phyloP scores from a whole-genome alignment of 2,888 invertebrate species.

The Tholera decimalis region DNA sequence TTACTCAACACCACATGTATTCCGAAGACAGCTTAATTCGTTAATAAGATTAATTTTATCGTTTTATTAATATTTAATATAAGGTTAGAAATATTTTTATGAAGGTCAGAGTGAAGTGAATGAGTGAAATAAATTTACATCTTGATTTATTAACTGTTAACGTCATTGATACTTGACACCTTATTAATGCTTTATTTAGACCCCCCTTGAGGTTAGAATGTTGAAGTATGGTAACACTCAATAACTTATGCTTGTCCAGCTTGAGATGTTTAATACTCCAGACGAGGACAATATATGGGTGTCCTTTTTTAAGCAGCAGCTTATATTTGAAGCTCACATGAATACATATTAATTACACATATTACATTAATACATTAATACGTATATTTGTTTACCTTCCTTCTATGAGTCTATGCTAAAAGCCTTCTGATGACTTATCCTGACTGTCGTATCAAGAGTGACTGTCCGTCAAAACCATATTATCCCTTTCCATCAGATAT shows the following conservation, averaged over 20 bases:
- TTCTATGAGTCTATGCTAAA: no score
- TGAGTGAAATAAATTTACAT: slow-evolving; percentile 31
- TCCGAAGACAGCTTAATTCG: slow-evolving; percentile 40
- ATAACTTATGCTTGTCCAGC: no score
- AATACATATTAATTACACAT: no score
- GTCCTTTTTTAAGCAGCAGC: no score
- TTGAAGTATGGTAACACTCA: no score
- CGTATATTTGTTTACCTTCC: no score
- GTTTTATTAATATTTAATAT: slow-evolving; percentile 41
- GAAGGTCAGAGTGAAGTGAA: slow-evolving; percentile 32
- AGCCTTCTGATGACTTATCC: no score
- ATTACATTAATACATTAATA: no score
- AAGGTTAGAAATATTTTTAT: slow-evolving; percentile 24
- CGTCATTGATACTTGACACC: slow-evolving; percentile 32
- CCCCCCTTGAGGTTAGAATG: background rate
- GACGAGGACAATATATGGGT: background rate
- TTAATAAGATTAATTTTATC: slow-evolving; percentile 25
- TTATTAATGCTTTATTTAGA: background rate
- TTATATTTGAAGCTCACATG: no score
- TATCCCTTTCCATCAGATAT: no score
- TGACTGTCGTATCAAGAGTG: no score
- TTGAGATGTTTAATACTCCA: background rate
- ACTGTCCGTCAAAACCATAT: no score
- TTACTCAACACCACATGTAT: slow-evolving; percentile 5
- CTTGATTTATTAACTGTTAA: slow-evolving; percentile 25